These are phyloP conservation scores for Dermatemys mawii DNA, from an alignment of 2,113 vertebrate genomes.

Conservation along the genomic window DNA sequence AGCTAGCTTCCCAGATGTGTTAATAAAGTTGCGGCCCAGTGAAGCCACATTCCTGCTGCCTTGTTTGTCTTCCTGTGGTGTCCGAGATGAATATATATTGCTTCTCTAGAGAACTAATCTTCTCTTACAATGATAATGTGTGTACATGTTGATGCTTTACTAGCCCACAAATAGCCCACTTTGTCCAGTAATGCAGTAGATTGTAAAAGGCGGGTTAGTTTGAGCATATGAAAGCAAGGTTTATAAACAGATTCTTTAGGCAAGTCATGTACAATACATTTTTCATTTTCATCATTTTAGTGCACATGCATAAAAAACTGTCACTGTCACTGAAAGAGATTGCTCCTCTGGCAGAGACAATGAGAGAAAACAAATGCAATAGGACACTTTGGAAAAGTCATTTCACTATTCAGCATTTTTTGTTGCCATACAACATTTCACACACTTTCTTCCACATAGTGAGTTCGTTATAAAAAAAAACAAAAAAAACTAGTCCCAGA, in stretches of 20 bases:
- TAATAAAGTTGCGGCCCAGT: not conserved
- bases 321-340: not conserved
- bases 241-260: not conserved
- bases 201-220: not conserved
- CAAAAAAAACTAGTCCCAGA: not conserved
- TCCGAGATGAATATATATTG: not conserved
- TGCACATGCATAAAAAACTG: not conserved
- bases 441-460: not conserved
- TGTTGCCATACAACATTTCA: not conserved
- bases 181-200: not conserved
- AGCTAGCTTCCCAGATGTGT: not conserved
- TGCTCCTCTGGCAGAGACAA: conserved; percentile 1
- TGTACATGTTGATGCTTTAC: not conserved
- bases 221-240: not conserved
- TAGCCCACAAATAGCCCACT: not conserved
- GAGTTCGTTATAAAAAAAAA: not conserved
- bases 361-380: conserved; percentile 15
- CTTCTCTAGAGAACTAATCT: not conserved
- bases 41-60: not conserved
- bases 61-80: not conserved
- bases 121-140: not conserved
- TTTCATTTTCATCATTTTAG: conserved; percentile 21
- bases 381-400: not conserved
- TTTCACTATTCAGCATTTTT: conserved; percentile 12
- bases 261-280: not conserved